Evolutionary conservation across 1,140 invertebrate species (phyloP), one percentile per base, ranked within the genome.

Genomic region (Drosophila gunungcola): DNA sequence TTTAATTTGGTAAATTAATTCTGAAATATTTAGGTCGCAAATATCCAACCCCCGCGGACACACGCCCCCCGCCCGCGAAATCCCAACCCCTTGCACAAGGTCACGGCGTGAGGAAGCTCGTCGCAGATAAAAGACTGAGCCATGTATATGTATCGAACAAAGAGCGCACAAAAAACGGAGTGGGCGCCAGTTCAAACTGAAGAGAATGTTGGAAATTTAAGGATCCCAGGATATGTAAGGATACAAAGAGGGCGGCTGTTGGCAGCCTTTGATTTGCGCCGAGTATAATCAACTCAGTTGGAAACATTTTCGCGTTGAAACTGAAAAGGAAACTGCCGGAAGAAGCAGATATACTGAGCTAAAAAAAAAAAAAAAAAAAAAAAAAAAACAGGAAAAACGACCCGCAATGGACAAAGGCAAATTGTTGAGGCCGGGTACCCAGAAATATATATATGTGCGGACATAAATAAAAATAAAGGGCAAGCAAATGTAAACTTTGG

Each of bases 1-100:
- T 88, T 89, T 88, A 89, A 89, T 88, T 88, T 88, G 80, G 84
- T 89, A 80, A 88, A 88, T 88, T 83, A 83, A 89, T 88, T 80
- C 76, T 73, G 65, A 80, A 88, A 83, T 89, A 89, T 88, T 88
- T 86, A 88, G 83, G 83, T 86, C 83, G 78, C 76, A 83, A 86
- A 70, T 81, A 78, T 56, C 62, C 78, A 51, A 13, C 21, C 13
- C 25, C 45, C 49, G 60, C 32, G 64, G 64, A 53, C 60, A 75
- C 60, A 39, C 53, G 38, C 38, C 36, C 39, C 10, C 13, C 36
- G 48, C 21, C 51, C 51, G n/a, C 38, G 36, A 52, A 48, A 73
- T 32, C 46, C 46, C 52, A 48, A 34, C 16, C 68, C 64, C 64
- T 0, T 10, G 16, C 51, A 45, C 81, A 85, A 85, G 81, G 83